Conservation (phyloP, 2,797 vertebrate species). For the Brachymystax lenok region DNA sequence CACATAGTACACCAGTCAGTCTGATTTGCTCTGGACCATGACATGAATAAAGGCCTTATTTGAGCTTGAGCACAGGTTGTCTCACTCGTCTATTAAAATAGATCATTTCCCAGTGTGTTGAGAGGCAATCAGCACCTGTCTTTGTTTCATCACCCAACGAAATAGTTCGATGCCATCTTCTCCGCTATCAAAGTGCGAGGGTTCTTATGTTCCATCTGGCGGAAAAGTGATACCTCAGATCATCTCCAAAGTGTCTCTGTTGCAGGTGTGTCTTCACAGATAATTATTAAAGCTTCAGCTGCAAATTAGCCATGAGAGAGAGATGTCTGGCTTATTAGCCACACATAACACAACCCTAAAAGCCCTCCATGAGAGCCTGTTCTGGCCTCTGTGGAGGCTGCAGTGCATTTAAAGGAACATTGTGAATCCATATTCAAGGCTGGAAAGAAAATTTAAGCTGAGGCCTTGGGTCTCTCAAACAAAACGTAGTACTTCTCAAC, state of each 20-base stretch:
- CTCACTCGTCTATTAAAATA: not conserved
- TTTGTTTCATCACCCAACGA: conserved; percentile 29
- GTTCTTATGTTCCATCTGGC: conserved; percentile 32
- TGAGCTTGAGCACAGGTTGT: not conserved
- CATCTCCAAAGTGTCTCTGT: conserved; percentile 3
- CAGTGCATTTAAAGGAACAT: not conserved
- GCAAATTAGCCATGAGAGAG: not conserved
- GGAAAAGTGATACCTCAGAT: conserved; percentile 24
- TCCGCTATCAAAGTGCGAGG: conserved; percentile 17
- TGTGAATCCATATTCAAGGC: conserved; percentile 8
- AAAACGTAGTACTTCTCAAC: not conserved
- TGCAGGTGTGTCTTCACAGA: conserved; percentile 7
- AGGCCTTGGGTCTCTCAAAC: not conserved
- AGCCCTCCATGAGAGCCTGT: not conserved
- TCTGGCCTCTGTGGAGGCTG: not conserved
- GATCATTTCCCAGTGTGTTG: not conserved
- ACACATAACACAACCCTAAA: not conserved
- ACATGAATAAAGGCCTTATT: not conserved
- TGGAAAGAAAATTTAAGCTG: not conserved
- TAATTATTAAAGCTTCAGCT: not conserved
- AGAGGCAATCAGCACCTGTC: conserved; percentile 16
- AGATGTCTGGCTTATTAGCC: not conserved
- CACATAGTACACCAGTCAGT: not conserved
- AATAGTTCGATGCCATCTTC: conserved; percentile 18
- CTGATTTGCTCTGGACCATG: not conserved